These are phyloP conservation scores for Ptilonorhynchus violaceus DNA, from an alignment of 2,113 vertebrate species.

Conservation along the genomic window DNA sequence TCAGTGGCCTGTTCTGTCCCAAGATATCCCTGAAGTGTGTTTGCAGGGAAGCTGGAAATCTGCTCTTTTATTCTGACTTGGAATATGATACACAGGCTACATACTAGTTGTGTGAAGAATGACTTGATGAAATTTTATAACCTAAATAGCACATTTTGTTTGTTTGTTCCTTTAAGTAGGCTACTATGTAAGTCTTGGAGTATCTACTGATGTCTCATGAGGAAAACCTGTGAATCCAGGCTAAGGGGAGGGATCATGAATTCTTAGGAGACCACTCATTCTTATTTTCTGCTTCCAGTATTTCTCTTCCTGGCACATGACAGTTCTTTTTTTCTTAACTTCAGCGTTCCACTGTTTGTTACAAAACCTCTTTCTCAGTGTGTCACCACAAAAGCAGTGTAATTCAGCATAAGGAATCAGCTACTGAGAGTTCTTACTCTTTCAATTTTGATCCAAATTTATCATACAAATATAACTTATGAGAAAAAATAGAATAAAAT, in stretches of 20 bases:
- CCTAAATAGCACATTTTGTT: not conserved
- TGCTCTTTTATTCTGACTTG: not conserved
- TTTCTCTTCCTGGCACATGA: not conserved
- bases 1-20: not conserved
- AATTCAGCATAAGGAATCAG: not conserved
- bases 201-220: not conserved
- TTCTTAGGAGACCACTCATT: not conserved
- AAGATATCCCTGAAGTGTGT: not conserved
- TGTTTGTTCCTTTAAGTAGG: not conserved
- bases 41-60: not conserved
- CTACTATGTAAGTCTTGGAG: not conserved
- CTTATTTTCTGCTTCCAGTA: not conserved
- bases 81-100: not conserved
- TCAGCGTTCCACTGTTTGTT: not conserved
- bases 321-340: not conserved
- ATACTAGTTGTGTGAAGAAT: not conserved
- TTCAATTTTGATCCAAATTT: not conserved
- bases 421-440: not conserved
- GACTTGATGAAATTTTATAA: not conserved
- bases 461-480: not conserved
- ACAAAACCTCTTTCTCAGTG: not conserved
- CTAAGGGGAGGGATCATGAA: not conserved
- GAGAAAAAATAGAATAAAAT: not conserved
- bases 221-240: not conserved
- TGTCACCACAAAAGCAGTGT: not conserved